Conservation (phyloP, 2,888 invertebrate species). For the Eugnorisma glareosa region DNA sequence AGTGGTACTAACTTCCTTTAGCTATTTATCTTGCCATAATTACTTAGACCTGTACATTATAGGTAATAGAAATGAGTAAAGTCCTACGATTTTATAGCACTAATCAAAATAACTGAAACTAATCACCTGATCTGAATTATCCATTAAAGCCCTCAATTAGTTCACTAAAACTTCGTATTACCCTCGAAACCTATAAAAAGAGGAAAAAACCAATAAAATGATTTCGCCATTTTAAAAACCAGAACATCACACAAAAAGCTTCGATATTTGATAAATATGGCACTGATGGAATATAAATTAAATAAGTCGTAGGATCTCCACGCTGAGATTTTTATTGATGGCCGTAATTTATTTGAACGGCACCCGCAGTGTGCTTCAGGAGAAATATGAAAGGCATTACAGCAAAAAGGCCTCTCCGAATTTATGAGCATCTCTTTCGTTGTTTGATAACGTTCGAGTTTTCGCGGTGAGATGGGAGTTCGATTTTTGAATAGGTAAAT, state of each 20-base stretch:
- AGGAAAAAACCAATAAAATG: conserved; percentile 61
- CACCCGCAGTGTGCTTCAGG: conserved; percentile 88
- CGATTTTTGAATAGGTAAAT: conserved; percentile 40
- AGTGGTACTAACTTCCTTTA: not conserved
- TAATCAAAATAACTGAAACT: conserved; percentile 8
- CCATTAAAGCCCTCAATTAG: conserved; percentile 29
- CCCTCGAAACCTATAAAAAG: conserved; percentile 12
- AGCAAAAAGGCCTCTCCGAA: conserved; percentile 89
- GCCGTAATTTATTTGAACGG: conserved; percentile 90
- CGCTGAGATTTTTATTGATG: conserved; percentile 90
- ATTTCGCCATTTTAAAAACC: conserved; percentile 67
- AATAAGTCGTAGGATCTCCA: conserved; percentile 88
- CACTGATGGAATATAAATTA: conserved; percentile 90
- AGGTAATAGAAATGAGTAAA: conserved; percentile 1
- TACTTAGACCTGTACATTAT: not conserved
- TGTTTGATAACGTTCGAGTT: conserved; percentile 82
- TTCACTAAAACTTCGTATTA: conserved; percentile 26
- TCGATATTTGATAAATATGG: conserved; percentile 87
- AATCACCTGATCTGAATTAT: conserved; percentile 31
- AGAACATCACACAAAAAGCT: conserved; percentile 74
- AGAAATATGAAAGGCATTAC: conserved; percentile 90
- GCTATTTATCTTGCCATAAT: not conserved
- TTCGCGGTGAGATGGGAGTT: conserved; percentile 70
- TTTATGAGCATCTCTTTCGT: conserved; percentile 88
- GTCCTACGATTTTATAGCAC: conserved; percentile 21